Evolutionary conservation across 1,140 invertebrate genomes (phyloP), one percentile per base, ranked within the genome.

Genomic region (Zaprionus inermis): DNA sequence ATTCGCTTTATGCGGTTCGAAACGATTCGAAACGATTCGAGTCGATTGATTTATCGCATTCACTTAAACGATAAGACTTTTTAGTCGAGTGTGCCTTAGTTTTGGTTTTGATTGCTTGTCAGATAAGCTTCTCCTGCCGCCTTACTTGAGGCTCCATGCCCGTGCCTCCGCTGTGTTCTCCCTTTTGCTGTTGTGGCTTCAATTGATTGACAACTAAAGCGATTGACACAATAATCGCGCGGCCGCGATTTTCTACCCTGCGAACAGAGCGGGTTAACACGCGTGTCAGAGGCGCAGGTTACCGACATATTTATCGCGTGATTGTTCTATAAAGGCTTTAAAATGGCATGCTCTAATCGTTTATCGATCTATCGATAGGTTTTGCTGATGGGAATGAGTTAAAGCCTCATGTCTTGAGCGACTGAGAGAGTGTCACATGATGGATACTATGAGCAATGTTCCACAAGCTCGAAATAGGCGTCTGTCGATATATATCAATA

Each of bases 11-110:
- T n/a, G n/a, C n/a, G n/a, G 5, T 28, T 28, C 24, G 73, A 64
- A 76, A 59, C 32, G 44, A 69, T 63, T 63, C 57, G 66, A 0
- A 36, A 6, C 12, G n/a, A 34, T 59, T 52, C 34, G 66, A 69
- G 57, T 69, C 64, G 77, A 83, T 84, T 84, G 80, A 77, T 84
- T 84, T 76, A 84, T 73, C 51, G 67, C 60, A 68, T 60, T 79
- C 41, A 71, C 66, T 59, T 67, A 41, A 55, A 52, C 57, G 80
- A 84, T 83, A 83, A 80, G 67, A 84, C 11, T 41, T 58, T 57
- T 52, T 44, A 49, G 46, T 24, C 14, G 34, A 52, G 49, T 56
- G 57, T 60, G 55, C n/a, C 52, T 80, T 71, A 76, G 63, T 38
- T 68, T 64, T 41, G 61, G 67, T 75, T 75, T 82, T 79, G 79